These are phyloP conservation scores for Platyscapa corneri DNA, from an alignment of 1,140 invertebrate species.

Conservation along the genomic window DNA sequence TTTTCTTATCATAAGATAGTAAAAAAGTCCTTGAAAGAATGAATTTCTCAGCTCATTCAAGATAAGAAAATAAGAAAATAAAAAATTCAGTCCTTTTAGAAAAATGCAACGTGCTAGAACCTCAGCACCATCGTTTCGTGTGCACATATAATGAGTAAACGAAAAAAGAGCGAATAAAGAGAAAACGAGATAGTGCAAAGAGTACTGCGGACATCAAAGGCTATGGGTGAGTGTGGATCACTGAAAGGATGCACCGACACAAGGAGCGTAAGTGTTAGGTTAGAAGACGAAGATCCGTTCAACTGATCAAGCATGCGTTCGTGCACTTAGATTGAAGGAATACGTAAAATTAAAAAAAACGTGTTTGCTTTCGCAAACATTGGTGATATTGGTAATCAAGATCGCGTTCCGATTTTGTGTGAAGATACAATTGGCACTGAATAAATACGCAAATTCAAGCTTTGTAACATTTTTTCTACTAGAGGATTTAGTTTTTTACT, in stretches of 20 bases:
- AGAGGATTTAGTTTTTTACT: not conserved
- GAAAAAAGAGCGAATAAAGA: constrained; percentile 11
- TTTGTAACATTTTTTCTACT: not conserved
- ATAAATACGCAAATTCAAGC: not conserved
- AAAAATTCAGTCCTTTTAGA: not conserved
- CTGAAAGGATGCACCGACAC: not conserved
- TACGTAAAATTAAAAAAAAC: constrained; percentile 29
- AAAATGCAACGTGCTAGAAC: not conserved
- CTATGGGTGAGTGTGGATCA: not conserved
- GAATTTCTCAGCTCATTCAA: not conserved
- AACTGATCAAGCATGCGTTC: not conserved
- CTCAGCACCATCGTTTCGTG: not conserved
- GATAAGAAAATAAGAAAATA: not conserved
- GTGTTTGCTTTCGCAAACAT: not conserved
- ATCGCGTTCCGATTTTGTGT: not conserved
- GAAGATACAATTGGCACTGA: not conserved
- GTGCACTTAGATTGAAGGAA: not conserved
- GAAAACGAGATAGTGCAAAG: constrained; percentile 16
- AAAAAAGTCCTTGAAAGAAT: not conserved
- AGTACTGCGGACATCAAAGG: constrained; percentile 1
- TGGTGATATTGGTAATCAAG: not conserved
- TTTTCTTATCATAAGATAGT: not conserved
- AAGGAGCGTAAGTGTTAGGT: not conserved
- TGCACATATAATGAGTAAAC: not conserved
- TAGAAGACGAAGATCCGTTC: not conserved